Conservation (phyloP, 2,113 vertebrate genomes). For the Zosterops borbonicus region DNA sequence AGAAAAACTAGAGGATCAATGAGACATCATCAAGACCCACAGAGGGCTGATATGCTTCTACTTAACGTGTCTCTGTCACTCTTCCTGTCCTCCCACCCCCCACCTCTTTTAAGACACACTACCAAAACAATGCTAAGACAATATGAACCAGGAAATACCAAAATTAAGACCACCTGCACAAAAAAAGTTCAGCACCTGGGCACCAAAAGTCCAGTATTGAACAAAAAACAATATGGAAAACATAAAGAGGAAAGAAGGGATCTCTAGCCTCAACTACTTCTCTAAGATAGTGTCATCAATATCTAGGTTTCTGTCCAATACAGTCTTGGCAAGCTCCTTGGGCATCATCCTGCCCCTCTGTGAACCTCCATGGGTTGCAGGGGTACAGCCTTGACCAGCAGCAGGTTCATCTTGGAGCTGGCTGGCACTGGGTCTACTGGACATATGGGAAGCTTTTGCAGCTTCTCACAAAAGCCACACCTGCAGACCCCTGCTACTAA, state of each 20-base stretch:
- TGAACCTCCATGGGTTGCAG: background rate
- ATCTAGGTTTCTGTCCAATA: background rate
- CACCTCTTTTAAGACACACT: background rate
- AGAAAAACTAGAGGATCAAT: background rate
- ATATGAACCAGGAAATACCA: background rate
- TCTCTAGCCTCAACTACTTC: background rate
- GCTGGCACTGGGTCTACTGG: too few species aligned
- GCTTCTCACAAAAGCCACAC: background rate
- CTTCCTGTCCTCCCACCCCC: background rate
- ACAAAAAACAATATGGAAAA: background rate
- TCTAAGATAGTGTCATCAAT: background rate
- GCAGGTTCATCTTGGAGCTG: background rate
- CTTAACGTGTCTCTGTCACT: rapidly evolving
- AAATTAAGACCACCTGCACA: background rate
- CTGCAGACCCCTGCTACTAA: background rate
- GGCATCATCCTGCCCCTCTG: background rate
- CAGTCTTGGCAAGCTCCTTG: background rate
- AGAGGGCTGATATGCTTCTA: background rate
- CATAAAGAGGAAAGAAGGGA: background rate
- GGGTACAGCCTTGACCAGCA: background rate
- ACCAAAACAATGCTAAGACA: background rate
- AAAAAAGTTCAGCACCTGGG: background rate
- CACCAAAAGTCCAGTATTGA: background rate
- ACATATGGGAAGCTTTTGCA: background rate
- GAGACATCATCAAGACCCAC: background rate